Evolutionary conservation across 2,113 vertebrate species (phyloP), one percentile per base, ranked within the genome.

Genomic region (Marmota monax): DNA sequence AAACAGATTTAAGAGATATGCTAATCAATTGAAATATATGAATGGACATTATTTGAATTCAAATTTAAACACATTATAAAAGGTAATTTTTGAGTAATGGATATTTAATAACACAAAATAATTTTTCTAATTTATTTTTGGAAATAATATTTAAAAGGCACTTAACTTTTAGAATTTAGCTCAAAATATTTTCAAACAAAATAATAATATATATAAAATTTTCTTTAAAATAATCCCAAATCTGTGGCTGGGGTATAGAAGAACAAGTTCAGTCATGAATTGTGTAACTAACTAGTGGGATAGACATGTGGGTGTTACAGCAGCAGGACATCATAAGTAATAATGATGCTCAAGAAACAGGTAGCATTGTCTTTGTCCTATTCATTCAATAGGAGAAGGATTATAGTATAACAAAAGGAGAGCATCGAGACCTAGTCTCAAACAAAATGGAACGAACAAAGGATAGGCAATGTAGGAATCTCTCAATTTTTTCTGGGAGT

Each of bases 181-280:
- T 32, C 20, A 23, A 87, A 94, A 37, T 78, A 76, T 70, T 92
- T 94, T 67, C 45, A 85, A 84, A 48, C 79, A 73, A 77, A 92
- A 84, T 61, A 74, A 61, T 80, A 67, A 34, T 83, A 34, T 79
- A 80, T 56, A 45, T 77, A 17, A 70, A 39, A 70, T 76, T 76
- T 77, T 37, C 42, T 90, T 72, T 93, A 70, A 90, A 56, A 74
- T 76, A 77, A 34, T 45, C 13, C 13, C 7, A 13, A 90, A 20
- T 65, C 51, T 83, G 34, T 91, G 20, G 6, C 34, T 74, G 27
- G 11, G 17, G 8, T 51, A 17, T 73, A 88, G 12, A 94, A 69
- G 13, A 72, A 48, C 4, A 88, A 72, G 18, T 69, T 51, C 51
- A 73, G 20, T 61, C 27, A 84, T 69, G 9, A 91, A 20, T 34